Base-by-base conservation (phyloP, 2,797 vertebrate genomes). In the Chaunax sp. region DNA sequence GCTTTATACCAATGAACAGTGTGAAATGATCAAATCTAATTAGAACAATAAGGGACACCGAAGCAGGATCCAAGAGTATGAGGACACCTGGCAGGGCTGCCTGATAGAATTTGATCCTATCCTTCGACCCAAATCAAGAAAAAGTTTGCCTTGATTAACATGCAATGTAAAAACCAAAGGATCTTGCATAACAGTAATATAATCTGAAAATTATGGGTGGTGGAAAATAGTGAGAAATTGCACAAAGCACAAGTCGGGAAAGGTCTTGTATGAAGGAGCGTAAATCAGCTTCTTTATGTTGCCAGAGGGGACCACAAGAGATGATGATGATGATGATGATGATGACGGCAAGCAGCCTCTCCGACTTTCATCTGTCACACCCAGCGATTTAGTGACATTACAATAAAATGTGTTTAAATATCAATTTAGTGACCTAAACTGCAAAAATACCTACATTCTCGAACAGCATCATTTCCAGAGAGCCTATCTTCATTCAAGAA, bases 21-120 rank as follows among this genome's bases (percentile, higher is more conserved):
- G 78, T 86, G 82, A 91, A 88, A 85, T 77, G 55, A 88, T 75
- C 58, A 82, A 89, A 84, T 84, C 77, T 78, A 86, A 87, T 92
- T 90, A 89, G 77, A 85, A 80, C 82, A 86, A 87, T 83, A 86
- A 83, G 74, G 66, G 78, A 82, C 75, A 81, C 62, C 23, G 40
- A 81, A 64, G 71, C 68, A 67, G 75, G 64, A 83, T 83, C 80
- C 66, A 73, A 68, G 78, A 76, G 68, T 69, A 83, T 90, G n/a
- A n/a, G n/a, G n/a, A n/a, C 63, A 35, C 7, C 33, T 62, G 84
- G 76, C 73, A 45, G 82, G 88, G 81, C 81, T 90, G 83, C 89
- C 82, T 87, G 33, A 35, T 35, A 35, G 10, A 81, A 90, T 87
- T 89, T 82, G 89, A 90, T 92, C 81, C 75, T 75, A 87, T 84